Evolutionary conservation across 2,113 vertebrate genomes (phyloP).

Genomic region (Poeciliopsis retropinna): DNA sequence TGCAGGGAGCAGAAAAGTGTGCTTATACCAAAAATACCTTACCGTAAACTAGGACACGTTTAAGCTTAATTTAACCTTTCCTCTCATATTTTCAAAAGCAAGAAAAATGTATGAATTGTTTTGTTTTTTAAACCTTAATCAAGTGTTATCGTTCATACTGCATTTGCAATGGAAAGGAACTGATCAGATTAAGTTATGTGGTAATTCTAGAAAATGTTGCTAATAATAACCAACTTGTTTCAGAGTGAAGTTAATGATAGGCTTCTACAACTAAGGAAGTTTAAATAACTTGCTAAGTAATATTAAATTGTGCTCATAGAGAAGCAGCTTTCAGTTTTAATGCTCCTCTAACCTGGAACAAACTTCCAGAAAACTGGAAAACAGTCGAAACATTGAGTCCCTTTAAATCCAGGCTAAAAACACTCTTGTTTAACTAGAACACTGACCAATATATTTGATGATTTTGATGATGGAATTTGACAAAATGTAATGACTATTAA

Average conservation of each 20-base stretch:
- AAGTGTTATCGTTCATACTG: background rate
- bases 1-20: slow-evolving; percentile 4
- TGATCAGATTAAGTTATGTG: background rate
- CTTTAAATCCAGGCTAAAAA: too few relatives aligned
- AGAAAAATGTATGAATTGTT: background rate
- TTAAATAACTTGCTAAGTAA: background rate
- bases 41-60: background rate
- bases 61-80: background rate
- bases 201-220: background rate
- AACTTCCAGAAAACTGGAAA: too few relatives aligned
- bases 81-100: background rate
- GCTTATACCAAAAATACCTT: background rate
- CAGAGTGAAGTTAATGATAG: background rate
- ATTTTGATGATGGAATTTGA: too few relatives aligned
- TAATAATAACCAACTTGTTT: slow-evolving; percentile 16
- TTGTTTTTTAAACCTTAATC: background rate
- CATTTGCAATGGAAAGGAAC: background rate
- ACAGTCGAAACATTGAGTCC: too few relatives aligned
- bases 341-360: too few relatives aligned
- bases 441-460: too few relatives aligned
- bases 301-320: background rate
- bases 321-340: too few relatives aligned
- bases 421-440: too few relatives aligned
- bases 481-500: too few relatives aligned
- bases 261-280: background rate